Conservation (phyloP, 2,888 invertebrate species). For the Mythimna pallens region DNA sequence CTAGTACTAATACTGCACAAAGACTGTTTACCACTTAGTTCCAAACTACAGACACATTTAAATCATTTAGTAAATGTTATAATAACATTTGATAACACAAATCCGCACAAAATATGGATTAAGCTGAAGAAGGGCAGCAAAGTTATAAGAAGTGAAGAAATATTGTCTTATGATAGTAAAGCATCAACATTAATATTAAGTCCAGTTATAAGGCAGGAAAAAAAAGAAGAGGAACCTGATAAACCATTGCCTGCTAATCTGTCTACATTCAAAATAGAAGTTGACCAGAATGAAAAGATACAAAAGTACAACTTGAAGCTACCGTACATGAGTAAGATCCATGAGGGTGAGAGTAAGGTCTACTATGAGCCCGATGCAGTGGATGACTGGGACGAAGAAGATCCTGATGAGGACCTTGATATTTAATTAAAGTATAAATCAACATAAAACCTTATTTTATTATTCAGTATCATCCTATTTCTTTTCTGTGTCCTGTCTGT, state of each 20-base stretch:
- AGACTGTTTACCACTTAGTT: slow-evolving; percentile 84
- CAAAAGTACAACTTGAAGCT: slow-evolving; percentile 91
- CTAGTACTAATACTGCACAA: slow-evolving; percentile 84
- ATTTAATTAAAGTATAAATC: slow-evolving; percentile 80
- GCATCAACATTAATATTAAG: slow-evolving; percentile 75
- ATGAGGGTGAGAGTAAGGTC: slow-evolving; percentile 91
- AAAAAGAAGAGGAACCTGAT: slow-evolving; percentile 77
- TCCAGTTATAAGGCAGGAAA: slow-evolving; percentile 74
- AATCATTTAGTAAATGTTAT: slow-evolving; percentile 85
- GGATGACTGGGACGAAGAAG: slow-evolving; percentile 96
- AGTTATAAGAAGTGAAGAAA: slow-evolving; percentile 85
- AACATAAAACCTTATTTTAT: neutral
- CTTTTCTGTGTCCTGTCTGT: too few species aligned
- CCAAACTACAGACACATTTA: slow-evolving; percentile 83
- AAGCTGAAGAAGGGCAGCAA: slow-evolving; percentile 90
- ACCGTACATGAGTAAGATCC: slow-evolving; percentile 91
- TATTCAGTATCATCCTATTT: neutral
- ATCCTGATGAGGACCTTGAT: slow-evolving; percentile 96
- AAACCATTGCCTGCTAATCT: slow-evolving; percentile 83
- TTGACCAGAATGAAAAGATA: slow-evolving; percentile 91
- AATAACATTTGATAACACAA: slow-evolving; percentile 75
- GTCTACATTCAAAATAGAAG: slow-evolving; percentile 92
- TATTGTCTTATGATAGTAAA: slow-evolving; percentile 76
- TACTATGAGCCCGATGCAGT: slow-evolving; percentile 94
- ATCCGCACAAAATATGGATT: slow-evolving; percentile 75